Evolutionary conservation across 2,113 vertebrate species (phyloP).

Genomic region (Nyctibius bracteatus): DNA sequence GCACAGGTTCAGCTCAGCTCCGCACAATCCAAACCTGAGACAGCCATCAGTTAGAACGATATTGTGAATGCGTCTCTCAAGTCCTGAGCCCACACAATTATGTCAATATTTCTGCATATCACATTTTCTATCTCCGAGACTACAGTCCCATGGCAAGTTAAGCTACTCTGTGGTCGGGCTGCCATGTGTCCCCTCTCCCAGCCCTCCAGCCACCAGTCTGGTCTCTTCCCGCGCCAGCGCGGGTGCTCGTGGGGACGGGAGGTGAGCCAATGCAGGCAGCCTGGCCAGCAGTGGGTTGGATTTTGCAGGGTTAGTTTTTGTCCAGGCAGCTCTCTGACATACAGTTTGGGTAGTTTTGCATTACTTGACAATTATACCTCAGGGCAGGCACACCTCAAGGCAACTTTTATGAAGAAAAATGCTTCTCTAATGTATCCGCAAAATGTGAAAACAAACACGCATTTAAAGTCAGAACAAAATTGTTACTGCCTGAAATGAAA

Average conservation of each 20-base stretch:
- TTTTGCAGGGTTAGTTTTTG: not conserved
- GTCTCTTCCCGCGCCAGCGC: rapidly evolving
- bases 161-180: not conserved
- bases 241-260: not conserved
- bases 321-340: too few species aligned
- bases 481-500: not conserved
- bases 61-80: not conserved
- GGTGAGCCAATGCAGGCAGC: not conserved
- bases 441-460: not conserved
- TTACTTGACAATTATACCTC: not conserved
- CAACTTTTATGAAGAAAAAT: not conserved
- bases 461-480: not conserved
- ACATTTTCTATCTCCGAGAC: not conserved
- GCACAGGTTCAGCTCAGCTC: not conserved
- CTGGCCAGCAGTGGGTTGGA: not conserved
- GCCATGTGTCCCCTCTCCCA: not conserved
- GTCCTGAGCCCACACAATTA: not conserved
- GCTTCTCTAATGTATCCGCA: not conserved
- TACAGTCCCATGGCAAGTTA: not conserved
- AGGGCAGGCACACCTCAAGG: not conserved
- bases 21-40: not conserved
- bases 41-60: not conserved
- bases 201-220: not conserved
- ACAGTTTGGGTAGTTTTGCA: not conserved
- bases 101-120: not conserved